Evolutionary conservation across 1,140 invertebrate species (phyloP).

Genomic region (Bradynema listronoti): DNA sequence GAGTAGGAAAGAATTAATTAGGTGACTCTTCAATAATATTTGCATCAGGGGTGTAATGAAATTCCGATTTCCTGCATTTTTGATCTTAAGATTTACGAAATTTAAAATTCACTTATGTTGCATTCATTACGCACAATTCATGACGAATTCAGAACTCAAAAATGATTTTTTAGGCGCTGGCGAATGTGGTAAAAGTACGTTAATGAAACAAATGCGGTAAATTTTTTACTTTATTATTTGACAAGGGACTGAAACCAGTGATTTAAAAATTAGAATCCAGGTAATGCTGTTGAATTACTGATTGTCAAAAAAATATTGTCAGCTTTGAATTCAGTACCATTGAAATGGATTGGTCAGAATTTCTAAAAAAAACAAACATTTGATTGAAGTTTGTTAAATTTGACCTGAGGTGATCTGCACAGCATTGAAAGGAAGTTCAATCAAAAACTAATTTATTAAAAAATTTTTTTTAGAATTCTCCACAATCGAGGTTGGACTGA

Average conservation of each 20-base stretch:
- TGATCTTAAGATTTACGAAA: not conserved
- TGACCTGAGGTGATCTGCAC: slow-evolving; percentile 1
- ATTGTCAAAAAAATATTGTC: no score
- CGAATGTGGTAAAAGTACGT: slow-evolving; percentile 52
- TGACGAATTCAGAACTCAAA: no score
- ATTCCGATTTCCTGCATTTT: not conserved
- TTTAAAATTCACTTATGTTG: no score
- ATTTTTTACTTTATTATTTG: slow-evolving; percentile 16
- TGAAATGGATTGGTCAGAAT: no score
- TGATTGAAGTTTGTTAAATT: not conserved
- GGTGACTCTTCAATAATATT: slow-evolving; percentile 17
- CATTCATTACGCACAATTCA: no score
- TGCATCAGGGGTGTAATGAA: no score
- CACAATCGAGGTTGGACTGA: slow-evolving; percentile 50
- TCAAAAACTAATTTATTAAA: no score
- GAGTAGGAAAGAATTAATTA: slow-evolving; percentile 20
- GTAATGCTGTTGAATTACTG: no score
- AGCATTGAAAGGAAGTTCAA: no score
- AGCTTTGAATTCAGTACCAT: no score
- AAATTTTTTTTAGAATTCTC: slow-evolving; percentile 41
- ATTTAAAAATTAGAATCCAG: no score
- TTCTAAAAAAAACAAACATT: slow-evolving; percentile 10
- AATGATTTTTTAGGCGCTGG: slow-evolving; percentile 41
- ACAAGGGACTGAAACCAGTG: no score
- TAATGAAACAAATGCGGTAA: slow-evolving; percentile 57